phyloP scores from a whole-genome alignment of 2,888 invertebrate genomes.

The Lasioglossum lativentre region DNA sequence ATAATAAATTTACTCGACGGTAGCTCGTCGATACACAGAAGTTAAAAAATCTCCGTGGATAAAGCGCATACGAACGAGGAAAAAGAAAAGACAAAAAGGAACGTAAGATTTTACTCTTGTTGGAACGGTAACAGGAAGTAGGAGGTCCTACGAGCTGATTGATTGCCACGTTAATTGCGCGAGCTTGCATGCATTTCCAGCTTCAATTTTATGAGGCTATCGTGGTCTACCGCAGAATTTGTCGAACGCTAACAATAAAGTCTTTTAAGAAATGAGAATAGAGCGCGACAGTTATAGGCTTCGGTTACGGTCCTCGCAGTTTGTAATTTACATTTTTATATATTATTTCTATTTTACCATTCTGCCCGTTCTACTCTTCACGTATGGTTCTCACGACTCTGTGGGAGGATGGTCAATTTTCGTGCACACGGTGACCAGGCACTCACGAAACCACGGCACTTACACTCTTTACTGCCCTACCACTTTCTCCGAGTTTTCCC shows the following conservation, averaged over 20 bases:
- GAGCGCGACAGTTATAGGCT: background rate
- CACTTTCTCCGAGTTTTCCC: conserved; percentile 1
- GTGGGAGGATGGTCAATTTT: conserved; percentile 5
- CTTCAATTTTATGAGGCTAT: background rate
- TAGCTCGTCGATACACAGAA: background rate
- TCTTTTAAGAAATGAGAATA: background rate
- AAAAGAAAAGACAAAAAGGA: background rate
- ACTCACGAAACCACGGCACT: background rate
- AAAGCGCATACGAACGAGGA: background rate
- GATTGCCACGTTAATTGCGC: conserved; percentile 8
- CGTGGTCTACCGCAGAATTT: background rate
- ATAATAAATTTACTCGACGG: background rate
- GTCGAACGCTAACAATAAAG: background rate
- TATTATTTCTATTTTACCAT: background rate
- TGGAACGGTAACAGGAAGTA: conserved; percentile 7
- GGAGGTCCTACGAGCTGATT: conserved; percentile 3
- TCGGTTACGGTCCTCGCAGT: background rate
- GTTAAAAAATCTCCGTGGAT: background rate
- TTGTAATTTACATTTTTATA: background rate
- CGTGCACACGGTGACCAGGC: background rate
- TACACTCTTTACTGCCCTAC: background rate
- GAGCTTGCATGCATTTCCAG: background rate
- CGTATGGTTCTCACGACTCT: background rate
- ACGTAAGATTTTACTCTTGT: conserved; percentile 10
- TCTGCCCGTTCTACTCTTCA: background rate